Evolutionary conservation across 1,140 invertebrate species (phyloP), one percentile per base, ranked within the genome.

Genomic region (Euura lappo): DNA sequence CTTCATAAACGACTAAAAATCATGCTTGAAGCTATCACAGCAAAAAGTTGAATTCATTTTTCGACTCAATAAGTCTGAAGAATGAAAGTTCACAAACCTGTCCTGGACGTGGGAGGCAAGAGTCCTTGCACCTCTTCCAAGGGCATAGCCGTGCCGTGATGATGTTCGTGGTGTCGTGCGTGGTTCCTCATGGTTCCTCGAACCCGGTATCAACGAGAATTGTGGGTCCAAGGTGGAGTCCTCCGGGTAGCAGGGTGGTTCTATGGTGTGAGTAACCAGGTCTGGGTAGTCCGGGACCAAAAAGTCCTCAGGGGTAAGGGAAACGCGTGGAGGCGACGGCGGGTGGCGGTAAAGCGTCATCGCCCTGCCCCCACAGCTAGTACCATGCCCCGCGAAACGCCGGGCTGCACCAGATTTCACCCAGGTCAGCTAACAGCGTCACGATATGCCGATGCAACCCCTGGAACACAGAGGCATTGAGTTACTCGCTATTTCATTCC

Each of bases 311-410:
- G 72, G 81, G 82, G 83, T 84, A 83, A 83, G 75, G 76, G 76
- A 83, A 83, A 85, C 83, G 78, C 84, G 78, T 81, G 76, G 71
- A 74, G 77, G 81, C 77, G 77, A 78, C 77, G 76, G 51, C 70
- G 75, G 81, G 79, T 79, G 83, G 78, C 81, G 81, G 77, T 84
- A 79, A 80, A 81, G 81, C 77, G 84, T 84, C 83, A 86, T 86
- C 84, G 84, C 84, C 84, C 82, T 79, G 83, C 79, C 82, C 82
- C 84, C 82, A 74, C 80, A 78, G 72, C 78, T 79, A 80, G 80
- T 75, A 84, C 78, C 84, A 85, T 86, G 44, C 66, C 69, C 51
- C 51, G 51, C 51, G 51, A 8, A 60, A 60, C 51, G 51, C 51
- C 51, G 51, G 51, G 51, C 13, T n/a, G 6, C 28, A 28, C 28